Evolutionary conservation across 2,888 invertebrate genomes (phyloP), one percentile per base, ranked within the genome.

Genomic region (Coelinius sp.): DNA sequence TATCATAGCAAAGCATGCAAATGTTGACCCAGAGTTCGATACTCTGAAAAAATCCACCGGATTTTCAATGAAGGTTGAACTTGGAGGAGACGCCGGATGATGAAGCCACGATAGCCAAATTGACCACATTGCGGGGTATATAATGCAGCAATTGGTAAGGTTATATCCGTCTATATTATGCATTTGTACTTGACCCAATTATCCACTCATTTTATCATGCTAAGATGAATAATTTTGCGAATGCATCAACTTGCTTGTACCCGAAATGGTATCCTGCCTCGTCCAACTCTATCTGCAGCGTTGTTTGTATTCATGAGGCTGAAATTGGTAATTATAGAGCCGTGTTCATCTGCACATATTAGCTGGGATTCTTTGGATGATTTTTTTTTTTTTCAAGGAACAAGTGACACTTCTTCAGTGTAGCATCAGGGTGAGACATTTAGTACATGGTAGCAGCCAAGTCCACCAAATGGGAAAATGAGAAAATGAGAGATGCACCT

Each of bases 321-420:
- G 76, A 76, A 76, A 78, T 79, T 78, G 78, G 74, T 74, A 77
- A 76, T 78, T 77, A 76, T 69, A 68, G 73, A 59, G 17, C 59
- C 35, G 59, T 59, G 31, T 59, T 31, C 31, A 27, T 59, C 59
- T 27, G 59, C 59, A 59, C 59, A 59, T 35, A 59, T 59, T 59
- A 59, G 59, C 59, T 5, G 6, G 35, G 31, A 35, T 59, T 59
- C 31, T 12, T 59, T 20, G 14, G 20, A 59, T n/a, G n/a, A n/a
- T n/a, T n/a, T 53, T 25, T 27, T 31, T 31, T 17, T 56, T 56
- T n/a, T 5, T 6, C 5, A 20, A 20, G 20, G 17, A 8, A 20
- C 14, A 20, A 12, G 41, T 20, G 20, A 0, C 46, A 49, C 10
- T 49, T n/a, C 10, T 41, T n/a, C n/a, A 41, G 12, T 41, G n/a